Evolutionary conservation across 2,113 vertebrate genomes (phyloP).

Genomic region (Salvelinus alpinus): DNA sequence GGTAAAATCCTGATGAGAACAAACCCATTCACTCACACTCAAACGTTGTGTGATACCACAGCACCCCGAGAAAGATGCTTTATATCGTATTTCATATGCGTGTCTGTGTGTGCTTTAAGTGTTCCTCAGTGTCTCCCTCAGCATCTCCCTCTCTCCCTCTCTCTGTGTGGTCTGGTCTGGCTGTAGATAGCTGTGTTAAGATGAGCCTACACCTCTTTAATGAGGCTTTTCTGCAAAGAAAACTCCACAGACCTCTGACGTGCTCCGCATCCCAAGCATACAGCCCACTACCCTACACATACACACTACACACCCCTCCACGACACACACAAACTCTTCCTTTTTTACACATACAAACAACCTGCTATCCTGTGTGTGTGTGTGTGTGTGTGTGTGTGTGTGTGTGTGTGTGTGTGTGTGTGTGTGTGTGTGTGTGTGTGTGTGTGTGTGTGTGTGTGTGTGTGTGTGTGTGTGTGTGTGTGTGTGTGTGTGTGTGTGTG

Average conservation of each 20-base stretch:
- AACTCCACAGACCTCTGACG: conserved; percentile 52
- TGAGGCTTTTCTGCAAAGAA: conserved; percentile 66
- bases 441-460: too few species aligned
- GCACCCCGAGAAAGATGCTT: too few species aligned
- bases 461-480: too few species aligned
- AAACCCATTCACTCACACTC: too few species aligned
- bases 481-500: not conserved
- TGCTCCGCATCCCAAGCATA: conserved; percentile 64
- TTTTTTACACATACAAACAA: too few species aligned
- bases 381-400: not conserved
- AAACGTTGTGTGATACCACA: too few species aligned
- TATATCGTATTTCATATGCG: conserved; percentile 15
- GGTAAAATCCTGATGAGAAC: too few species aligned
- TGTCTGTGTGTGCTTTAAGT: not conserved
- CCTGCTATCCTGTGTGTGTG: not conserved
- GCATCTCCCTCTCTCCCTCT: too few species aligned
- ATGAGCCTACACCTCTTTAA: conserved; percentile 55
- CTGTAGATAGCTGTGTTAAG: conserved; percentile 59
- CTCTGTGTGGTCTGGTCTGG: conserved; percentile 45
- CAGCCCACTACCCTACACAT: conserved; percentile 30
- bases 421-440: not conserved
- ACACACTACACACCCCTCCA: conserved; percentile 1
- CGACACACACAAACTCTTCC: too few species aligned
- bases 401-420: not conserved
- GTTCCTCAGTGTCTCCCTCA: conserved; percentile 3